These are phyloP conservation scores for Pterocles orientalis DNA, from an alignment of 2,113 vertebrate species.

Conservation along the genomic window DNA sequence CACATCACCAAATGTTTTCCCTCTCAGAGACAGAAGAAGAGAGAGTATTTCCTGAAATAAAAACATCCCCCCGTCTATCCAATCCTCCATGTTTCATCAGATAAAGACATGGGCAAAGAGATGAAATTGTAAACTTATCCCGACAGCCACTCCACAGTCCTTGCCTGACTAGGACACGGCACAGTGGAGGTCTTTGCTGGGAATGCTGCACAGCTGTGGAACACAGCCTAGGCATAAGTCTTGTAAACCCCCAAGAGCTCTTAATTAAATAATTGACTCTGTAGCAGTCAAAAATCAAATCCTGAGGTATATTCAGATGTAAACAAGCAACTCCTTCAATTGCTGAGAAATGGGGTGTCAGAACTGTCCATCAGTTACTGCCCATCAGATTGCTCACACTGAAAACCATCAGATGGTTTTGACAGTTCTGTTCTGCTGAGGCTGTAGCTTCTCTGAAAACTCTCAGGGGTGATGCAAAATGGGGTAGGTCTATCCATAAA, in stretches of 20 bases:
- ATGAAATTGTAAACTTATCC: background rate
- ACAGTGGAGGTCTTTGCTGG: background rate
- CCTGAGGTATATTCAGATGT: background rate
- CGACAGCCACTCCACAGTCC: background rate
- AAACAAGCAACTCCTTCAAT: background rate
- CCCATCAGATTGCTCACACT: background rate
- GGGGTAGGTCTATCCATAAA: background rate
- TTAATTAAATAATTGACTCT: background rate
- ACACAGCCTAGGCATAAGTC: background rate
- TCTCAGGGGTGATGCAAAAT: background rate
- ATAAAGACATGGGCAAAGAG: background rate
- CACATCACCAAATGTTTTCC: accelerated
- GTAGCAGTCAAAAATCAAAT: background rate
- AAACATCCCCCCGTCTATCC: background rate
- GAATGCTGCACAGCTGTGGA: accelerated
- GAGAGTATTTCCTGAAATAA: background rate
- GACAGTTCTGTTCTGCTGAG: background rate
- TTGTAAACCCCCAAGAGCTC: background rate
- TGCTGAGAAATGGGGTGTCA: background rate
- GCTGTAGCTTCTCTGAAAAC: background rate
- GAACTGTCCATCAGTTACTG: background rate
- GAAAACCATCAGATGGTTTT: background rate
- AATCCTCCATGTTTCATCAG: background rate
- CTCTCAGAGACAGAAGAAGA: background rate
- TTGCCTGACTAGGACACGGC: background rate